Percentiles rank a stretch among this genome's conserved stretches.
These are phyloP conservation scores for Invenusta paracnida DNA, from an alignment of 2,888 invertebrate genomes.

Conservation along the genomic window DNA sequence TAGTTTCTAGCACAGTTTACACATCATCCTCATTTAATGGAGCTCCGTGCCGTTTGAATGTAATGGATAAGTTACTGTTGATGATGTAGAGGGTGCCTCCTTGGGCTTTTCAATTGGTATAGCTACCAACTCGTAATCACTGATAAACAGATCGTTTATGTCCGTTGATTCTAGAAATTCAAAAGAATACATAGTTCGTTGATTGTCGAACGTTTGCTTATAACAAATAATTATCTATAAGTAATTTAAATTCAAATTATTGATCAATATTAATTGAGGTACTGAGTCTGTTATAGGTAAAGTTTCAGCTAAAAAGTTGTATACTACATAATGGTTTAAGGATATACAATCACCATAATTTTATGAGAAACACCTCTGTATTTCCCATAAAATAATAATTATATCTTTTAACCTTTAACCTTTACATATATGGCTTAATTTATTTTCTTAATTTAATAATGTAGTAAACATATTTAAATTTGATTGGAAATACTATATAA, in stretches of 20 bases:
- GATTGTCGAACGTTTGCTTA: neutral
- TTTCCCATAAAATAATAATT: neutral
- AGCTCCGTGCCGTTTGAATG: neutral
- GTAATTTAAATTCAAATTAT: neutral
- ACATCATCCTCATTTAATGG: neutral
- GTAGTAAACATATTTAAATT: no score
- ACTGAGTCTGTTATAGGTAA: neutral
- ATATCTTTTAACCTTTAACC: neutral
- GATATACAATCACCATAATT: neutral
- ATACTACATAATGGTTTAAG: neutral
- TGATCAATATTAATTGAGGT: neutral
- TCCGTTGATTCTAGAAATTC: neutral
- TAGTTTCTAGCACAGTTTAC: neutral
- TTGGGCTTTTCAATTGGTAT: neutral
- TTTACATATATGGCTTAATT: no score
- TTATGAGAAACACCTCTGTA: neutral
- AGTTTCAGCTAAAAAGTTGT: neutral
- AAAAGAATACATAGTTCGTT: neutral
- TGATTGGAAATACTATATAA: no score
- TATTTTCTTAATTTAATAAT: no score
- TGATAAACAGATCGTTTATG: neutral
- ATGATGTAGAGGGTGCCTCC: no score
- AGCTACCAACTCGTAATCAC: neutral
- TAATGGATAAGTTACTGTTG: neutral
- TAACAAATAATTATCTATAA: neutral